Conservation (phyloP, 2,113 vertebrate species). For the Casuarius casuarius region DNA sequence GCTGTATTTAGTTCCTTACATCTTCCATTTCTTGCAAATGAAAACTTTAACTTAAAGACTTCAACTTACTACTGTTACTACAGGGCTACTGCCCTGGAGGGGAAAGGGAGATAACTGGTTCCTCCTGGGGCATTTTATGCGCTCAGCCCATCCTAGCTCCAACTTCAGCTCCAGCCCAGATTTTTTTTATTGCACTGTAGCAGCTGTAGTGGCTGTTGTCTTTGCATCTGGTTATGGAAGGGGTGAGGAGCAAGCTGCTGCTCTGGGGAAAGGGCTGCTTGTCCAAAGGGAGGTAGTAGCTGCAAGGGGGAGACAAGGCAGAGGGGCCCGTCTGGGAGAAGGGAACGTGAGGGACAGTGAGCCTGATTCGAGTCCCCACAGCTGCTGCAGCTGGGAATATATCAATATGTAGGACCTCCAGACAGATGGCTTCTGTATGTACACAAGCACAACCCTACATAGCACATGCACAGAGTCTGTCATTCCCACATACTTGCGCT, state of each 20-base stretch:
- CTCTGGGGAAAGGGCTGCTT: background rate
- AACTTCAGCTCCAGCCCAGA: background rate
- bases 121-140: background rate
- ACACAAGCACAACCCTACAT: background rate
- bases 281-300: background rate
- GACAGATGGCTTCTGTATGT: background rate
- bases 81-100: conserved; percentile 16
- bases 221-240: background rate
- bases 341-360: rapidly evolving
- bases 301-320: background rate
- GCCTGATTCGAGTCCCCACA: background rate
- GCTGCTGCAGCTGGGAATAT: background rate
- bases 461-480: rapidly evolving
- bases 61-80: background rate
- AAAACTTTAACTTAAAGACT: background rate
- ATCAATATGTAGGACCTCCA: background rate
- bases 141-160: background rate
- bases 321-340: background rate
- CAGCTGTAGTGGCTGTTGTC: background rate
- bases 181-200: background rate
- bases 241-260: background rate
- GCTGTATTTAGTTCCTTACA: background rate
- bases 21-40: background rate
- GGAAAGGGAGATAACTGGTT: background rate
- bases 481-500: rapidly evolving